These are phyloP conservation scores for Sesia bembeciformis DNA, from an alignment of 2,888 invertebrate species.

Conservation along the genomic window DNA sequence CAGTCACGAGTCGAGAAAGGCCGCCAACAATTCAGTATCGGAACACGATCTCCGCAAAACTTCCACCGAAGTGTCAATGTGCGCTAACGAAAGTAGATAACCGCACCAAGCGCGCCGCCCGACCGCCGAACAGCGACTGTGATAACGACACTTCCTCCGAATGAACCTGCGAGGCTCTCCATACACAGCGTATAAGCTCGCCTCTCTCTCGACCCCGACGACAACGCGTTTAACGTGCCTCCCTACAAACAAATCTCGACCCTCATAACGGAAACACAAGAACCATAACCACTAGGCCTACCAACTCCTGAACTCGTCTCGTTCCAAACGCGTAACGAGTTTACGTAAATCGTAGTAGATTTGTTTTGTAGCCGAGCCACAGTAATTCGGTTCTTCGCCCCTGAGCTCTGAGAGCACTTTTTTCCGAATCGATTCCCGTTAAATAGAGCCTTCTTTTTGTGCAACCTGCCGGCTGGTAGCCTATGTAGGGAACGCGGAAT, in stretches of 20 bases:
- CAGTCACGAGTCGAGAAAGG: conserved; percentile 43
- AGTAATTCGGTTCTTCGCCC: conserved; percentile 60
- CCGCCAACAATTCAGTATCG: conserved; percentile 32
- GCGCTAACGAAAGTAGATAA: conserved; percentile 22
- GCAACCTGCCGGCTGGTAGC: conserved; percentile 44
- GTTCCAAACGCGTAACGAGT: conserved; percentile 64
- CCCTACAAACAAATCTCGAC: conserved; percentile 29
- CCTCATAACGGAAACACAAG: conserved; percentile 32
- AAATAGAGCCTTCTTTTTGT: conserved; percentile 64
- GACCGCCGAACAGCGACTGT: conserved; percentile 69
- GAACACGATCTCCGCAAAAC: conserved; percentile 59
- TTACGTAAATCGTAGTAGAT: conserved; percentile 72
- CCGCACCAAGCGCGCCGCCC: conserved; percentile 50
- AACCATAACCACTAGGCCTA: conserved; percentile 35
- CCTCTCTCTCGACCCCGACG: conserved; percentile 47
- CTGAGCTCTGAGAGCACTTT: conserved; percentile 50
- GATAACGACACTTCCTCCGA: conserved; percentile 65
- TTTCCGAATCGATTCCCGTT: conserved; percentile 53
- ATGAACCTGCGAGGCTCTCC: conserved; percentile 50
- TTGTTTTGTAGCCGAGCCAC: conserved; percentile 59
- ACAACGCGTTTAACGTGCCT: conserved; percentile 36
- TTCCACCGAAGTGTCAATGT: conserved; percentile 40
- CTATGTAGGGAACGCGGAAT: conserved; percentile 59
- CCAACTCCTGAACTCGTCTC: conserved; percentile 39
- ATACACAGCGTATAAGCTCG: conserved; percentile 53